Evolutionary conservation across 2,113 vertebrate species (phyloP).

Genomic region (Falcunculus frontatus): DNA sequence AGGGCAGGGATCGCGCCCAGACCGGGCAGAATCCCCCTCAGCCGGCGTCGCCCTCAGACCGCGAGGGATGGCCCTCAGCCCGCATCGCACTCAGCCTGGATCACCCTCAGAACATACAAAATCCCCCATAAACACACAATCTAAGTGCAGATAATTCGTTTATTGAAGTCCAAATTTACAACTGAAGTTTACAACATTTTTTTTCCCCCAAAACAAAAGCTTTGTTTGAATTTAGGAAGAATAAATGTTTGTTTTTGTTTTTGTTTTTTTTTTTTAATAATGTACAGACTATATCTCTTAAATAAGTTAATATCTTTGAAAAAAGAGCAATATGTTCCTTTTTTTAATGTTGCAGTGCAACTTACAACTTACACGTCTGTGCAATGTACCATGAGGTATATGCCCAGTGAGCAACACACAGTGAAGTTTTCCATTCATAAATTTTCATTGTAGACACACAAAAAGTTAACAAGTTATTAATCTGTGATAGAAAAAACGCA

Average conservation of each 20-base stretch:
- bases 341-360: slow-evolving; percentile 93
- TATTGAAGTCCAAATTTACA: slow-evolving; percentile 91
- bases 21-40: not conserved
- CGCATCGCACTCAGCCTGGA: rapidly evolving
- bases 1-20: not conserved
- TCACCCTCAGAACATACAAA: not conserved
- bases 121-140: not conserved
- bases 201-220: slow-evolving; percentile 74
- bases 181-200: slow-evolving; percentile 79
- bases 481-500: slow-evolving; percentile 69
- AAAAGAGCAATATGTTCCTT: slow-evolving; percentile 92
- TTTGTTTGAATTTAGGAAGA: slow-evolving; percentile 86
- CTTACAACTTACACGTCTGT: slow-evolving; percentile 93
- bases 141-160: slow-evolving; percentile 85
- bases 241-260: slow-evolving; percentile 77
- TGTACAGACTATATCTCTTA: slow-evolving; percentile 79
- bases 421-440: slow-evolving; percentile 84
- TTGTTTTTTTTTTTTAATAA: slow-evolving; percentile 70
- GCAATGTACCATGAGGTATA: slow-evolving; percentile 89
- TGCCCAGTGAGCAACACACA: slow-evolving; percentile 88
- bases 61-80: not conserved
- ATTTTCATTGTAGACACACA: slow-evolving; percentile 80
- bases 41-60: not conserved
- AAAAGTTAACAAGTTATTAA: slow-evolving; percentile 70
- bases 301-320: slow-evolving; percentile 90